A percentile compares a stretch with the other conserved stretches of the same genome.
Evolutionary conservation across 2,888 invertebrate genomes (phyloP).

Genomic region (Hemaris fuciformis): DNA sequence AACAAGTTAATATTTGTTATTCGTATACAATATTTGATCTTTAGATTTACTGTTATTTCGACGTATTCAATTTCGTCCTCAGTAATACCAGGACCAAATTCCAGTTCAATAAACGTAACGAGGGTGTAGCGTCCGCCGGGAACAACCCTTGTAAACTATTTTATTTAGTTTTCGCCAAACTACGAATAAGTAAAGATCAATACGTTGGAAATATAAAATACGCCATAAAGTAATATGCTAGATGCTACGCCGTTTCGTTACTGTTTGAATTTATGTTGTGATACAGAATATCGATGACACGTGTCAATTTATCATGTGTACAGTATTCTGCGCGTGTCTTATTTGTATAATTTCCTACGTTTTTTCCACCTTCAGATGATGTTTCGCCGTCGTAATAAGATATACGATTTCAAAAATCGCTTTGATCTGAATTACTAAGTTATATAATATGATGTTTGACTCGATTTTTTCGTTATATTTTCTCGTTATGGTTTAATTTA

Average conservation of each 20-base stretch:
- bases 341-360: background rate
- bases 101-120: constrained; percentile 49
- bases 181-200: constrained; percentile 24
- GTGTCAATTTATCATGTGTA: constrained; percentile 12
- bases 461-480: no score
- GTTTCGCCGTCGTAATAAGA: background rate
- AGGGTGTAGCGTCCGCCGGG: constrained; percentile 47
- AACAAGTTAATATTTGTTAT: background rate
- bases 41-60: constrained; percentile 30
- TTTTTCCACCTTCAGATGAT: background rate
- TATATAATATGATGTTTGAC: background rate
- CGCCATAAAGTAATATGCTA: background rate
- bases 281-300: constrained; percentile 18
- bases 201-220: constrained; percentile 21
- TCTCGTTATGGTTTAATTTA: no score
- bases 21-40: background rate
- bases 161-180: constrained; percentile 50
- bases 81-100: constrained; percentile 37
- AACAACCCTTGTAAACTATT: constrained; percentile 57
- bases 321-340: background rate
- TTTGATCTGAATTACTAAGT: background rate
- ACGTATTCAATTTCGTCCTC: constrained; percentile 37
- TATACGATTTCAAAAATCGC: background rate
- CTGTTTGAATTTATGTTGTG: constrained; percentile 15
- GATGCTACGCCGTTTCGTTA: background rate